These are phyloP conservation scores for Rhabdomys dilectus DNA, from an alignment of 2,113 vertebrate species.

Conservation along the genomic window DNA sequence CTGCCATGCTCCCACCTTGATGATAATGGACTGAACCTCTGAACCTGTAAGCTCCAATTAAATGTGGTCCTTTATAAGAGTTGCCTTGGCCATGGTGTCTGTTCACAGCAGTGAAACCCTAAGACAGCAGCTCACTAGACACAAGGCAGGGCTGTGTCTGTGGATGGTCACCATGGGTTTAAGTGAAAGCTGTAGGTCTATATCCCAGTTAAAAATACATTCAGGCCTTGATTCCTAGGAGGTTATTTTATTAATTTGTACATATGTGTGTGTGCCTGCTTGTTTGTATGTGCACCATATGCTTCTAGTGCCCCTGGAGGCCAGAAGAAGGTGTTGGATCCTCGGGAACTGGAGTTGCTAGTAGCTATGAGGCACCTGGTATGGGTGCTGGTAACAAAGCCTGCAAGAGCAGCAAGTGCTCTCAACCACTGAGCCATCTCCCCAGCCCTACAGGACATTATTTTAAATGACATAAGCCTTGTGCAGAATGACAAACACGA, in stretches of 20 bases:
- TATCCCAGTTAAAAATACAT: neutral
- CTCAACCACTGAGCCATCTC: neutral
- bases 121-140: no score
- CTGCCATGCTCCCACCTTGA: no score
- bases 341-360: neutral
- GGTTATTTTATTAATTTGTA: neutral
- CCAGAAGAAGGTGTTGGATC: neutral
- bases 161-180: neutral
- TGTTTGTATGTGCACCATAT: neutral
- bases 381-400: neutral
- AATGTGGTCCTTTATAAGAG: no score
- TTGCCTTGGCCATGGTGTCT: no score
- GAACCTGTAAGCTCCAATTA: no score
- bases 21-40: no score
- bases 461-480: neutral
- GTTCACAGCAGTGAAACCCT: no score
- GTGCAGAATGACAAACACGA: neutral
- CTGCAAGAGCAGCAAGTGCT: neutral
- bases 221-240: neutral
- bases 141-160: neutral
- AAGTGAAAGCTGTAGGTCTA: neutral
- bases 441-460: neutral
- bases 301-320: neutral
- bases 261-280: no score
- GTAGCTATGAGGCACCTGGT: neutral